A percentile compares a stretch with the other conserved stretches of the same genome.
These are phyloP conservation scores for Lysandra coridon DNA, from an alignment of 2,888 invertebrate genomes.

Conservation along the genomic window DNA sequence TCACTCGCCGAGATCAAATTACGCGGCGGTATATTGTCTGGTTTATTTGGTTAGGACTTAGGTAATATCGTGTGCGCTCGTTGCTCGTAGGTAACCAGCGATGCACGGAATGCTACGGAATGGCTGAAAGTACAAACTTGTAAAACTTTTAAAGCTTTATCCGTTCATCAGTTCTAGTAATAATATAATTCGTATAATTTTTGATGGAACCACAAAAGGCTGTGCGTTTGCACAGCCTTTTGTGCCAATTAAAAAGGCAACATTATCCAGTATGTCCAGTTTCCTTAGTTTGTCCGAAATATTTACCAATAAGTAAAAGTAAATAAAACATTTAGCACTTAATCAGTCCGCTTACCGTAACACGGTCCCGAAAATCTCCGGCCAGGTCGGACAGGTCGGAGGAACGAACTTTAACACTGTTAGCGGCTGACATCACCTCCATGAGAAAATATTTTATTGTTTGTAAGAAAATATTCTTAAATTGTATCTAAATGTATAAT, in stretches of 20 bases:
- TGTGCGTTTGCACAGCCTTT: no score
- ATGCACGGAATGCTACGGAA: neutral
- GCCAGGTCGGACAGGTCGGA: neutral
- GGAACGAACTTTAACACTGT: constrained; percentile 23
- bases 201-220: no score
- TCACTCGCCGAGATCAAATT: neutral
- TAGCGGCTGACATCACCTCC: constrained; percentile 23
- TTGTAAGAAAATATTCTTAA: neutral
- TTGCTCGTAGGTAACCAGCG: neutral
- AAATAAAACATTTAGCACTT: neutral
- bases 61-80: neutral
- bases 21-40: neutral
- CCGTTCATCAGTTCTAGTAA: no score
- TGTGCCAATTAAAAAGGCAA: no score
- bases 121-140: no score
- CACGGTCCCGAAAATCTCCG: neutral
- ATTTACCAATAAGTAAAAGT: neutral
- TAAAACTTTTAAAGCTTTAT: no score
- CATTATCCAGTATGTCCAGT: no score
- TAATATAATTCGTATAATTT: no score
- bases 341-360: neutral
- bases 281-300: neutral
- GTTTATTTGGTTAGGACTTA: neutral
- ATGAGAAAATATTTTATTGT: constrained; percentile 14
- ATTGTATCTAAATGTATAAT: constrained; percentile 16